Evolutionary conservation across 1,140 invertebrate species (phyloP).

Genomic region (Protaetia brevitarsis): DNA sequence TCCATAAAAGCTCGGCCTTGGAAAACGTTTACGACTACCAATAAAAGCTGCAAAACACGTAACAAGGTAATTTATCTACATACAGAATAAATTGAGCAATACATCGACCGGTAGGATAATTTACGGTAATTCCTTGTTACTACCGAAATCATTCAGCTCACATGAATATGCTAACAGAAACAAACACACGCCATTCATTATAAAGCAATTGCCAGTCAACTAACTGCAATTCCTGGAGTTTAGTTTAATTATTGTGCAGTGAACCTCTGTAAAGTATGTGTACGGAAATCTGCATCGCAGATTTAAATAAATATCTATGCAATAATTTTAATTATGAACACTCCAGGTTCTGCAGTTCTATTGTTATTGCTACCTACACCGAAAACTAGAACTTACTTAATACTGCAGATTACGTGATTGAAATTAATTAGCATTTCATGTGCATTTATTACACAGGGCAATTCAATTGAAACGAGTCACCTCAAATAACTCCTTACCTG

Average conservation of each 20-base stretch:
- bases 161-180: neutral
- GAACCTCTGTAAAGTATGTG: no score
- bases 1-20: neutral
- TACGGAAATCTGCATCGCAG: no score
- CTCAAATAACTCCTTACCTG: no score
- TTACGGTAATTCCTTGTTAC: neutral
- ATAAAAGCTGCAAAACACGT: neutral
- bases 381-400: no score
- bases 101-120: neutral
- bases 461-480: no score
- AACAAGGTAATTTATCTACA: neutral
- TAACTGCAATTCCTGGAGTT: neutral
- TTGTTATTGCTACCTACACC: no score
- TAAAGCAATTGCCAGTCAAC: conserved; percentile 3
- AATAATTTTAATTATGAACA: no score
- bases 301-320: no score
- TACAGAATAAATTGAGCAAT: neutral
- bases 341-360: no score
- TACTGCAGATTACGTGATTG: no score
- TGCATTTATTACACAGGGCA: no score
- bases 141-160: neutral
- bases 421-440: no score
- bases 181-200: neutral
- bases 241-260: neutral
- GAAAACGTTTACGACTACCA: neutral